These are phyloP conservation scores for Marronus borbonicus DNA, from an alignment of 2,888 invertebrate species.

Conservation along the genomic window DNA sequence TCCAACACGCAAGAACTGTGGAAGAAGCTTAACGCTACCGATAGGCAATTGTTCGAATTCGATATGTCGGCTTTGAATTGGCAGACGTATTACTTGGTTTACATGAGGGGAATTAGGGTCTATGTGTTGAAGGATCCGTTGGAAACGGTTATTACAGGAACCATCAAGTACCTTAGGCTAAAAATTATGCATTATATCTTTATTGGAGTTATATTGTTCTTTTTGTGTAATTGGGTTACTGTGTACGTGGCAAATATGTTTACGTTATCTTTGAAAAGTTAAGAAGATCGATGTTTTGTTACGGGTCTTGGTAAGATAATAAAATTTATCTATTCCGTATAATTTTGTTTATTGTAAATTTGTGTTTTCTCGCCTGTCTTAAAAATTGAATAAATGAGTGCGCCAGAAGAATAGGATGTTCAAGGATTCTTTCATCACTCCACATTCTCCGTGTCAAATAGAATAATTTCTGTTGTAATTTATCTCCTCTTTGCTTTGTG, in stretches of 20 bases:
- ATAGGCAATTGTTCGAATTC: conserved; percentile 80
- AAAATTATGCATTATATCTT: conserved; percentile 62
- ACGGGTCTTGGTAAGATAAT: too few relatives aligned
- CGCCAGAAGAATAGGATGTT: too few relatives aligned
- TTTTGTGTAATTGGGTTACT: conserved; percentile 17
- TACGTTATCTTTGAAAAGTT: too few relatives aligned
- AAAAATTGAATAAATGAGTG: too few relatives aligned
- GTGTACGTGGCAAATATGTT: neutral
- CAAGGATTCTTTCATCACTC: too few relatives aligned
- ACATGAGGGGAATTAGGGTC: conserved; percentile 81
- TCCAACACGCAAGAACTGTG: conserved; percentile 76
- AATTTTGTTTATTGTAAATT: too few relatives aligned
- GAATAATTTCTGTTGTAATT: too few relatives aligned
- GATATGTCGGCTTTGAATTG: conserved; percentile 82
- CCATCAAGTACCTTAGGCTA: conserved; percentile 71
- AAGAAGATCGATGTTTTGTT: too few relatives aligned
- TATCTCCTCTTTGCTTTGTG: too few relatives aligned
- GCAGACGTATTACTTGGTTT: conserved; percentile 81
- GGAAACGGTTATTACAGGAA: conserved; percentile 81
- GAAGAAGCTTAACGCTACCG: conserved; percentile 73
- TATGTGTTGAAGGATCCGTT: conserved; percentile 87
- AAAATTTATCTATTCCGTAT: too few relatives aligned
- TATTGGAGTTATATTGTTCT: conserved; percentile 31
- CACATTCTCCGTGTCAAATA: too few relatives aligned
- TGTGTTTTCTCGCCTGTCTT: too few relatives aligned